Conservation (phyloP, 2,888 invertebrate species). For the Axea sp. region DNA sequence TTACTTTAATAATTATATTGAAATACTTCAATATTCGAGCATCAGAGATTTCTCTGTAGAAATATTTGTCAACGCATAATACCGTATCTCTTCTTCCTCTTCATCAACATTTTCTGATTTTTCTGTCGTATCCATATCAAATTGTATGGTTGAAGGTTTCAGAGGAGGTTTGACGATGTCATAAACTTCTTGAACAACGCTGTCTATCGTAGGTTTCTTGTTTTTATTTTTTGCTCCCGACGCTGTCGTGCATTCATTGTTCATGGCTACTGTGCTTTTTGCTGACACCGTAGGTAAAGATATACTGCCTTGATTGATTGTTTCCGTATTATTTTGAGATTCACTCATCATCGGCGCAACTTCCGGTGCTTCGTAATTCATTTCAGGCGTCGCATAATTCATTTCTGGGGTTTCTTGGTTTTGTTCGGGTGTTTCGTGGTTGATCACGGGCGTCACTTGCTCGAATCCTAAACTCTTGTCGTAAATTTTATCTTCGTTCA, state of each 20-base stretch:
- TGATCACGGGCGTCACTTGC: conserved; percentile 51
- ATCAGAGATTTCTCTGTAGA: too few relatives aligned
- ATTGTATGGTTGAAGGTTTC: conserved; percentile 42
- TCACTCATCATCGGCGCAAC: conserved; percentile 59
- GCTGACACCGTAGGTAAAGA: not conserved
- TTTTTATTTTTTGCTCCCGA: conserved; percentile 30
- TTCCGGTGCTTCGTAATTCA: conserved; percentile 68
- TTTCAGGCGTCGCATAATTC: conserved; percentile 69
- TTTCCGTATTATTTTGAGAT: conserved; percentile 59
- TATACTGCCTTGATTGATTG: conserved; percentile 10
- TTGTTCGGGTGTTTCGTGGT: conserved; percentile 68
- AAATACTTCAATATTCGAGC: too few relatives aligned
- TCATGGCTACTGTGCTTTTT: conserved; percentile 18
- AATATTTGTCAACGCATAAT: not conserved
- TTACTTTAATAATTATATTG: too few relatives aligned
- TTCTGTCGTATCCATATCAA: conserved; percentile 58
- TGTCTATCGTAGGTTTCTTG: conserved; percentile 66
- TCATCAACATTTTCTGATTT: conserved; percentile 68
- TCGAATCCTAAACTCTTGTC: conserved; percentile 48
- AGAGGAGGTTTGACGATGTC: conserved; percentile 66
- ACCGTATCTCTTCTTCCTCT: conserved; percentile 72
- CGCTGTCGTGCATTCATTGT: not conserved
- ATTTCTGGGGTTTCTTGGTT: conserved; percentile 70
- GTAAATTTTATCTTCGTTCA: conserved; percentile 14
- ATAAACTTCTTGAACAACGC: conserved; percentile 68